Conservation (phyloP, 2,888 invertebrate species). For the Parochlus steinenii region DNA sequence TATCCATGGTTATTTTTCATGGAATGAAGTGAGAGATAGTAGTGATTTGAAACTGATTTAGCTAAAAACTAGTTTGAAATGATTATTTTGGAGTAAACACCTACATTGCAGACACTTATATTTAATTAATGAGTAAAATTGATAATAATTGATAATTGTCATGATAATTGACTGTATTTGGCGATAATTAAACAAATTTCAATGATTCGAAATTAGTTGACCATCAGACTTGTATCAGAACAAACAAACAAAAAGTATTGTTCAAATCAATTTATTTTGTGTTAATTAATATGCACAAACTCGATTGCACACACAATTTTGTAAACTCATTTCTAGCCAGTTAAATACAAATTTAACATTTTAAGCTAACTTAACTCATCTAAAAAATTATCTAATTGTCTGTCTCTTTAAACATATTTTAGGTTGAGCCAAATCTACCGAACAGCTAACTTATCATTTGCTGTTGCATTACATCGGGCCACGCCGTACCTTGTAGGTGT, state of each 20-base stretch:
- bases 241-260: background rate
- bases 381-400: too few species aligned
- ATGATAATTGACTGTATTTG: too few species aligned
- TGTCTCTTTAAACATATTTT: conserved; percentile 16
- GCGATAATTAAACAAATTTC: too few species aligned
- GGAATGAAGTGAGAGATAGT: conserved; percentile 43
- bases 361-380: too few species aligned
- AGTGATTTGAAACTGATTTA: background rate
- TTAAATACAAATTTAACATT: too few species aligned
- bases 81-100: background rate
- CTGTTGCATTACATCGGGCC: conserved; percentile 42
- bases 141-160: too few species aligned
- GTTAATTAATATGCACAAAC: background rate
- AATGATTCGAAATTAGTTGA: too few species aligned
- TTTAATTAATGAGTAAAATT: background rate
- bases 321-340: too few species aligned
- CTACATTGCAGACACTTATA: too few species aligned
- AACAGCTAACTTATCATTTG: conserved; percentile 46
- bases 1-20: conserved; percentile 47
- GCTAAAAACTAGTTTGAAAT: too few species aligned
- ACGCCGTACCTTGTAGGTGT: conserved; percentile 49
- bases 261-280: background rate
- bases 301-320: too few species aligned
- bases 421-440: conserved; percentile 51
- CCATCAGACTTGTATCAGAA: too few species aligned